phyloP scores from a whole-genome alignment of 2,113 vertebrate genomes.

The Paedocypris sp. region DNA sequence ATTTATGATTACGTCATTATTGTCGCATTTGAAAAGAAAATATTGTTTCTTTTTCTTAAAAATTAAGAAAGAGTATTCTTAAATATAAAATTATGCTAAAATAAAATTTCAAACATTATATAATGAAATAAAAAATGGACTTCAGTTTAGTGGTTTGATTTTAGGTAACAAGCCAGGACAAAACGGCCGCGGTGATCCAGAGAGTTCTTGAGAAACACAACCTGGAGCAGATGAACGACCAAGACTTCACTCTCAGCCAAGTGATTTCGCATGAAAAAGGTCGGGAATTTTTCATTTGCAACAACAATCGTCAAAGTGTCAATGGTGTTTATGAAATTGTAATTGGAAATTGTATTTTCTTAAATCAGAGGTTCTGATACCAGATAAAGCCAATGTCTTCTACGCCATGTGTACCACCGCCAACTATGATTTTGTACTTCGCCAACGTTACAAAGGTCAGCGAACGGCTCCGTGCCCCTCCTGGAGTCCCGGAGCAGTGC shows the following conservation, averaged over 20 bases:
- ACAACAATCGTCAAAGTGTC: too few species aligned
- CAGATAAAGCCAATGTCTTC: constrained; percentile 77
- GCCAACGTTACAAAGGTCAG: constrained; percentile 48
- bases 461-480: constrained; percentile 27
- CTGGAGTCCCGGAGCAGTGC: constrained; percentile 38
- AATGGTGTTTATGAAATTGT: too few species aligned
- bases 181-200: constrained; percentile 69
- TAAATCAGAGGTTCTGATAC: constrained; percentile 71
- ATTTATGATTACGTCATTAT: too few species aligned
- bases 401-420: constrained; percentile 75
- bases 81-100: too few species aligned
- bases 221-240: constrained; percentile 51
- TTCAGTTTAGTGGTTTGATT: not conserved
- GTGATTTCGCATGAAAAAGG: constrained; percentile 64
- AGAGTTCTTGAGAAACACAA: constrained; percentile 75
- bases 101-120: too few species aligned
- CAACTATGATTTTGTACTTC: constrained; percentile 74
- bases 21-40: too few species aligned
- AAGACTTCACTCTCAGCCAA: constrained; percentile 68
- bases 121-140: too few species aligned
- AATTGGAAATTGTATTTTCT: not conserved
- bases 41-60: too few species aligned
- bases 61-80: too few species aligned
- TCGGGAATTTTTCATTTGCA: too few species aligned
- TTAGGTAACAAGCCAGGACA: constrained; percentile 86